Conservation (phyloP, 2,797 vertebrate genomes). For the Acanthurus lineatus region DNA sequence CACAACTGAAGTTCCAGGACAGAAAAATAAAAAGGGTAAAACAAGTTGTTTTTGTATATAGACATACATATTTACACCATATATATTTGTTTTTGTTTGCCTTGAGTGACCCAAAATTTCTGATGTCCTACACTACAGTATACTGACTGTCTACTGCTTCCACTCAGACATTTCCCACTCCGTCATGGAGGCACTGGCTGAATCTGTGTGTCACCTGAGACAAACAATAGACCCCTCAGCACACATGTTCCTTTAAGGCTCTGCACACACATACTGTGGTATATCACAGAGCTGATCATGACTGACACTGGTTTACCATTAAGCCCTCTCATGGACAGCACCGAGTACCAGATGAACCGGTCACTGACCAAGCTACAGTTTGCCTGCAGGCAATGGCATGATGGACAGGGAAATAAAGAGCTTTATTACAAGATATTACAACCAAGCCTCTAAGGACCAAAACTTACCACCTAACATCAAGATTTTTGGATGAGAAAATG, state of each 20-base stretch:
- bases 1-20: no score
- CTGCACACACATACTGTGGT: constrained; percentile 7
- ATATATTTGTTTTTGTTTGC: no score
- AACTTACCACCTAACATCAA: not conserved
- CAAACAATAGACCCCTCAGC: constrained; percentile 4
- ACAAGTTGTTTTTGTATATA: no score
- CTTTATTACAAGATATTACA: not conserved
- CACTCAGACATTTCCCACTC: constrained; percentile 1
- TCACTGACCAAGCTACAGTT: constrained; percentile 34
- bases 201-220: constrained; percentile 25
- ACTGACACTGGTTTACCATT: constrained; percentile 34
- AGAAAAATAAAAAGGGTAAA: no score
- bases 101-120: no score
- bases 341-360: constrained; percentile 7
- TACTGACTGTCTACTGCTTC: not conserved
- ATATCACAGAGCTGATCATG: not conserved
- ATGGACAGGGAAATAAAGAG: constrained; percentile 8
- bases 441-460: not conserved
- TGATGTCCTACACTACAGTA: no score
- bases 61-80: no score
- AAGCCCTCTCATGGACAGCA: constrained; percentile 8
- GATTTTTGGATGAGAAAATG: not conserved
- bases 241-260: constrained; percentile 17
- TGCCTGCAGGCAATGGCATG: constrained; percentile 29
- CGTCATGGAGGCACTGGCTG: not conserved